Evolutionary conservation across 2,888 invertebrate genomes (phyloP).

Genomic region (Drosophila prostipennis): DNA sequence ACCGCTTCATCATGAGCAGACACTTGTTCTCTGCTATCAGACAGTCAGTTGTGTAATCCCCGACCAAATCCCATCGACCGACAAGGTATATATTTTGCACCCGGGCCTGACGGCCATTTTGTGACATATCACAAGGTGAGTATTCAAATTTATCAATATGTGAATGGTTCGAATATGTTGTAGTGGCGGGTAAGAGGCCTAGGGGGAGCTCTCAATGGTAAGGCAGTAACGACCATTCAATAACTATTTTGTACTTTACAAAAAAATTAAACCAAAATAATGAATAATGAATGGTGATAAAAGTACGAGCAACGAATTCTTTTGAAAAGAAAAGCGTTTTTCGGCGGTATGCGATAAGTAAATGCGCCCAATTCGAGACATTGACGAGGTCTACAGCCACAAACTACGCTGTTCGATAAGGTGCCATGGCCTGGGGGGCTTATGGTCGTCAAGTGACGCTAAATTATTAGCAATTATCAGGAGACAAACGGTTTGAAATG

Average conservation of each 20-base stretch:
- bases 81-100: slow-evolving; percentile 40
- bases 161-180: slow-evolving; percentile 3
- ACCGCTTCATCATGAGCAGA: slow-evolving; percentile 21
- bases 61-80: slow-evolving; percentile 5
- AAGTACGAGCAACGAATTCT: slow-evolving; percentile 1
- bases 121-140: slow-evolving; percentile 40
- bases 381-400: slow-evolving; percentile 57
- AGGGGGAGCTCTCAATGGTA: slow-evolving; percentile 21
- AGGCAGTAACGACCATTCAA: slow-evolving; percentile 41
- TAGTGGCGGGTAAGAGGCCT: not conserved
- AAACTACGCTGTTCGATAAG: slow-evolving; percentile 60
- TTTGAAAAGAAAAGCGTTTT: slow-evolving; percentile 6
- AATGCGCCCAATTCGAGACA: slow-evolving; percentile 55
- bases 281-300: slow-evolving; percentile 42
- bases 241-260: slow-evolving; percentile 27
- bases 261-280: slow-evolving; percentile 25
- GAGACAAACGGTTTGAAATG: slow-evolving; percentile 69
- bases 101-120: slow-evolving; percentile 36
- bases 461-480: slow-evolving; percentile 81
- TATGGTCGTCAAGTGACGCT: slow-evolving; percentile 74
- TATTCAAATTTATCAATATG: slow-evolving; percentile 21
- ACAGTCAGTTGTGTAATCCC: slow-evolving; percentile 35
- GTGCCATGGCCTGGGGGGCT: slow-evolving; percentile 51
- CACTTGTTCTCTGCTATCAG: slow-evolving; percentile 35
- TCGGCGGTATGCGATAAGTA: slow-evolving; percentile 36